phyloP scores from a whole-genome alignment of 2,797 vertebrate genomes.

The Halcyon smyrnensis region DNA sequence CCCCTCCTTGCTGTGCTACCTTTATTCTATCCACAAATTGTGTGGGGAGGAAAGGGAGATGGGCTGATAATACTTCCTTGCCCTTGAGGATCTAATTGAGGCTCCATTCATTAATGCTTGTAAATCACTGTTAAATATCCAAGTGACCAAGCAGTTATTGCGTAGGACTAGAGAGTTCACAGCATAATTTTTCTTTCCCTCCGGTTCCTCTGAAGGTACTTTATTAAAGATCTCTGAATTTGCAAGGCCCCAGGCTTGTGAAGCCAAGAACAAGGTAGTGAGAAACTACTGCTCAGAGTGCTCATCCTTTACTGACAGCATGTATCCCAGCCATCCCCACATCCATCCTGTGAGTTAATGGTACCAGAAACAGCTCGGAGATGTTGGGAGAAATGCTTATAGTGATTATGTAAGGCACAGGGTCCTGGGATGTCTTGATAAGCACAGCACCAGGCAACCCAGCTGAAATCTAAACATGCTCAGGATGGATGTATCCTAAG shows the following conservation, averaged over 20 bases:
- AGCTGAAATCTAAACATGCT: background rate
- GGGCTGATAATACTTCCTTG: background rate
- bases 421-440: background rate
- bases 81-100: background rate
- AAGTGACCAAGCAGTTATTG: background rate
- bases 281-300: background rate
- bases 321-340: background rate
- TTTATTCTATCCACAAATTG: background rate
- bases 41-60: background rate
- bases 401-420: rapidly evolving
- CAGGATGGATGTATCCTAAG: background rate
- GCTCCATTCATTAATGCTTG: background rate
- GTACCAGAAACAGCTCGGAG: background rate
- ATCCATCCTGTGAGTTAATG: background rate
- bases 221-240: background rate
- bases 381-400: background rate
- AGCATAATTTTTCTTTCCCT: background rate
- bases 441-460: background rate
- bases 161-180: background rate
- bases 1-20: background rate
- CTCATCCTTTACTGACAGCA: background rate
- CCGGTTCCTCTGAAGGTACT: background rate
- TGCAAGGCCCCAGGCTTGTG: background rate
- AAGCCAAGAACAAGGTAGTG: background rate
- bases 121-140: background rate